Conservation (phyloP, 2,113 vertebrate species). For the Equus quagga region DNA sequence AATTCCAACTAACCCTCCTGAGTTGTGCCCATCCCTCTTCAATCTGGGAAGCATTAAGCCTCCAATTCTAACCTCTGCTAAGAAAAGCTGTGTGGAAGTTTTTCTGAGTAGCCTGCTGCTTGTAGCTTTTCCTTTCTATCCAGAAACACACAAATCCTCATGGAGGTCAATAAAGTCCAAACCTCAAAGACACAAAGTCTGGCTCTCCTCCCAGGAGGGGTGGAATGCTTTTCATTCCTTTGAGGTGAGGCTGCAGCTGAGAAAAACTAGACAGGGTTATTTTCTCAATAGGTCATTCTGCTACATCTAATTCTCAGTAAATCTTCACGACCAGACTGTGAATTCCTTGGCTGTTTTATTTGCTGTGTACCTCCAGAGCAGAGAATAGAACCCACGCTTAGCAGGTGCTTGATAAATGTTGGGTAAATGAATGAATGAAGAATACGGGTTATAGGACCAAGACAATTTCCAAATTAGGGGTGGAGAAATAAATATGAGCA, state of each 20-base stretch:
- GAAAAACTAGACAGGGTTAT: conserved; percentile 24
- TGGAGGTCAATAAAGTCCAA: not conserved
- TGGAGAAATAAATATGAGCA: not conserved
- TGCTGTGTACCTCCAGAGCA: not conserved
- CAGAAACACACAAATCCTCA: not conserved
- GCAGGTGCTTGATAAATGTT: not conserved
- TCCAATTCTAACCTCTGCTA: not conserved
- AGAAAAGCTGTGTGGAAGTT: not conserved
- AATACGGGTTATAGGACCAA: not conserved
- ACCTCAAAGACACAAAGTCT: not conserved
- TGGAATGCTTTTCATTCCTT: conserved; percentile 57
- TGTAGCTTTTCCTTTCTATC: not conserved
- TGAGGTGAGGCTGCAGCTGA: conserved; percentile 47
- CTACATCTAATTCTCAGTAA: conserved; percentile 46
- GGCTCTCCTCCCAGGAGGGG: not conserved
- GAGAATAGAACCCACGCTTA: not conserved
- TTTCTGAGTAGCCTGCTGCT: not conserved
- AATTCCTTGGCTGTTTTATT: not conserved
- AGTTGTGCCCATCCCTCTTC: not conserved
- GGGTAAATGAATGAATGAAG: not conserved
- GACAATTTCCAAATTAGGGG: not conserved
- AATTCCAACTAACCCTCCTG: not conserved
- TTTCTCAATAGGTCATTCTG: conserved; percentile 38
- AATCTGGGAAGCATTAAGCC: not conserved
- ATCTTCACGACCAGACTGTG: not conserved